Conservation (phyloP, 2,113 vertebrate species). For the Rhabdomys dilectus region DNA sequence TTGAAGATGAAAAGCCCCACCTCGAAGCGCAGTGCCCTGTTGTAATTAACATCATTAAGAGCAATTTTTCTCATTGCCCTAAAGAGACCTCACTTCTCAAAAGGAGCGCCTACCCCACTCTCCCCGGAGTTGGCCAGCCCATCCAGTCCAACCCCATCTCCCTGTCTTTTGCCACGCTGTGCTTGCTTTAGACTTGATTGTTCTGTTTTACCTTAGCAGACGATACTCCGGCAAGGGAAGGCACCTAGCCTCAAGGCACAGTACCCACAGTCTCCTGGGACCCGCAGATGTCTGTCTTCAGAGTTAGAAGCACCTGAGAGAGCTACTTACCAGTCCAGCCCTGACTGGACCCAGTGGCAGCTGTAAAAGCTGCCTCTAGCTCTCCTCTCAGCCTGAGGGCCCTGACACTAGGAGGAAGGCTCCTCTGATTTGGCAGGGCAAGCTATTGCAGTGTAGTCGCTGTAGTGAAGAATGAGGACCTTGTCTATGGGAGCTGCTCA, state of each 20-base stretch:
- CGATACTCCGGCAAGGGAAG: background rate
- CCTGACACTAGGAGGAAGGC: background rate
- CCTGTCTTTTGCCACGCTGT: background rate
- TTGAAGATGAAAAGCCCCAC: slow-evolving; percentile 80
- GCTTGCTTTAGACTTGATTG: background rate
- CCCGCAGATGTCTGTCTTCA: background rate
- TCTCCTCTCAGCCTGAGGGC: background rate
- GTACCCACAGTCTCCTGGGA: background rate
- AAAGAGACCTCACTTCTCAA: slow-evolving; percentile 46
- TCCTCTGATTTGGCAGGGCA: background rate
- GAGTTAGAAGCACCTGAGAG: background rate
- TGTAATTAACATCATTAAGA: slow-evolving; percentile 80
- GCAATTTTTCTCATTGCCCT: slow-evolving; percentile 41
- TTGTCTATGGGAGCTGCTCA: background rate
- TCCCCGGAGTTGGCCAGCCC: background rate
- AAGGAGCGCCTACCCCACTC: background rate
- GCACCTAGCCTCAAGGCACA: background rate
- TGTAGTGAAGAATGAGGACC: background rate
- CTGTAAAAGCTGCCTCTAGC: background rate
- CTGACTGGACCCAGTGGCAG: background rate
- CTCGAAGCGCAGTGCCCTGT: slow-evolving; percentile 42
- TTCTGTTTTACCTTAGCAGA: background rate
- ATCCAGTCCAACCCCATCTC: background rate
- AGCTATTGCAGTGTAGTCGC: background rate
- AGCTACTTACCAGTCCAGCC: background rate